Conservation (phyloP, 2,888 invertebrate genomes). For the Dynastes maya region DNA sequence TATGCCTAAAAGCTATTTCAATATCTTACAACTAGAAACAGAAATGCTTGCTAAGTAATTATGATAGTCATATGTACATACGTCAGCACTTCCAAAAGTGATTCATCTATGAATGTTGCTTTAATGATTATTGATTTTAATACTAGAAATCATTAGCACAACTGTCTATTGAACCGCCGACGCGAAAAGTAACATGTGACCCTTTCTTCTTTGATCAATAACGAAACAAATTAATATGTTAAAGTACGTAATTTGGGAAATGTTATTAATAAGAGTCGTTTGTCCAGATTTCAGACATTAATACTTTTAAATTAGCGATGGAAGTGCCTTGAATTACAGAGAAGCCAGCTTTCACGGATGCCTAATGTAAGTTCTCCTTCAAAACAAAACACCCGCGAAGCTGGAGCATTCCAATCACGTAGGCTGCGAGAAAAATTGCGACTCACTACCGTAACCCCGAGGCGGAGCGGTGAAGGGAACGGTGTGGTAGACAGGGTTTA, state of each 20-base stretch:
- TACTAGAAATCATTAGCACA: too few species aligned
- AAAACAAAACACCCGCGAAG: conserved; percentile 67
- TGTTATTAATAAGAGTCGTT: conserved; percentile 22
- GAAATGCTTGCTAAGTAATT: too few species aligned
- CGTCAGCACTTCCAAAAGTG: too few species aligned
- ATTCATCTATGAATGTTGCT: too few species aligned
- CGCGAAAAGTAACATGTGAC: too few species aligned
- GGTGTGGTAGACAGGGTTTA: conserved; percentile 62
- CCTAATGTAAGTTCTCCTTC: conserved; percentile 61
- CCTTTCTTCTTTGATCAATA: background rate
- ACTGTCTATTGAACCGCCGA: too few species aligned
- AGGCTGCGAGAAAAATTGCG: conserved; percentile 71
- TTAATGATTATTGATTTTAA: too few species aligned
- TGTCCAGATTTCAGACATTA: conserved; percentile 30
- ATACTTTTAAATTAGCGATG: conserved; percentile 38
- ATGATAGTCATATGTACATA: too few species aligned
- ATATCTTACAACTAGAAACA: too few species aligned
- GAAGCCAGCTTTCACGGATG: conserved; percentile 32
- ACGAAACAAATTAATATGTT: conserved; percentile 8
- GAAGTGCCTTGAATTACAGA: conserved; percentile 34
- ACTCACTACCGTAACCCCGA: conserved; percentile 68
- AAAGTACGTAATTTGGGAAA: background rate
- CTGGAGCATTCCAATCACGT: conserved; percentile 69
- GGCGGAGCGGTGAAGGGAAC: conserved; percentile 60
- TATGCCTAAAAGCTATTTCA: too few species aligned